Percentiles rank a stretch among this genome's conserved stretches.
These are phyloP conservation scores for Melanotaenia pygmaea DNA, from an alignment of 2,797 vertebrate species.

Conservation along the genomic window DNA sequence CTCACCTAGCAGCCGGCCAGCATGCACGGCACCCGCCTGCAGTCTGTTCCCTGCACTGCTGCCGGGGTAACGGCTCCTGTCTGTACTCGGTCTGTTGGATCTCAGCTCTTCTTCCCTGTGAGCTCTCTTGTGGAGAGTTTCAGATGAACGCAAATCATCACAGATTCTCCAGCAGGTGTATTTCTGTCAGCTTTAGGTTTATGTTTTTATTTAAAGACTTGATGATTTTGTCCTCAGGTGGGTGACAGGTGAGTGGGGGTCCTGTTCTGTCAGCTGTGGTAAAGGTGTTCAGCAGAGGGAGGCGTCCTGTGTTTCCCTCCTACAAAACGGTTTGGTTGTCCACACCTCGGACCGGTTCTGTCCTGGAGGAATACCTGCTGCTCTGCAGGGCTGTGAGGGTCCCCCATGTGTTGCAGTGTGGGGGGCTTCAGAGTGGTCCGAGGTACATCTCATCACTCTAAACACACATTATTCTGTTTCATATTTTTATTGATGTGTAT, in stretches of 20 bases:
- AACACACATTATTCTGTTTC: no score
- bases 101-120: no score
- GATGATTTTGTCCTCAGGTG: slow-evolving; percentile 82
- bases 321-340: slow-evolving; percentile 91
- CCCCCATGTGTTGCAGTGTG: slow-evolving; percentile 91
- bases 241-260: slow-evolving; percentile 90
- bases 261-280: slow-evolving; percentile 91
- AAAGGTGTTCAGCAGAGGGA: slow-evolving; percentile 90
- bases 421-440: slow-evolving; percentile 96
- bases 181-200: no score
- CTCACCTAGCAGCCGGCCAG: no score
- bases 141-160: no score
- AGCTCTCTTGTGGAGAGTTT: no score
- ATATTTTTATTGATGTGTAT: no score
- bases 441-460: slow-evolving; percentile 75
- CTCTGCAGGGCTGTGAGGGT: slow-evolving; percentile 90
- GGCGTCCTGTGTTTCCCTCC: slow-evolving; percentile 90
- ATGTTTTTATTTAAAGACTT: neutral
- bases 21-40: no score
- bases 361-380: slow-evolving; percentile 84
- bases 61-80: no score
- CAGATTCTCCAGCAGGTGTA: no score
- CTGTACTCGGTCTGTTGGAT: no score
- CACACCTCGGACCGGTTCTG: slow-evolving; percentile 90
- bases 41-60: no score